phyloP scores from a whole-genome alignment of 1,140 invertebrate species.

The Scaptomyza pallida region DNA sequence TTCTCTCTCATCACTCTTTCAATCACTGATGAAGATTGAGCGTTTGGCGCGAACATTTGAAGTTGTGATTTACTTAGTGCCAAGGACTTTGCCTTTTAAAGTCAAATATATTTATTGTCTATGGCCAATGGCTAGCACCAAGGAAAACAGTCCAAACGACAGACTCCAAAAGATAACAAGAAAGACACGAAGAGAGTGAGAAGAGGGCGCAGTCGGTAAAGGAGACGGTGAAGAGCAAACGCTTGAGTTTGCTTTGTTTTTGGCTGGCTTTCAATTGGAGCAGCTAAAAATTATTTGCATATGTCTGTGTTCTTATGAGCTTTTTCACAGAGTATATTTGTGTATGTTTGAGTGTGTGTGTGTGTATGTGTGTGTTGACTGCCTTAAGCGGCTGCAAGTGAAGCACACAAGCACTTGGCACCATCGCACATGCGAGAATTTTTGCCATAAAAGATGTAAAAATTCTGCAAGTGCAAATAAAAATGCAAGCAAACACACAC shows the following conservation, averaged over 20 bases:
- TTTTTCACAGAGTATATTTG: neutral
- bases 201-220: neutral
- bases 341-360: conserved; percentile 7
- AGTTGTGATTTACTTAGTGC: conserved; percentile 7
- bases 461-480: conserved; percentile 14
- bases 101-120: conserved; percentile 30
- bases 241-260: conserved; percentile 39
- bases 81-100: conserved; percentile 64
- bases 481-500: conserved; percentile 1
- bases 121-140: conserved; percentile 35
- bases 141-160: neutral
- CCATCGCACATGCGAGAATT: conserved; percentile 15
- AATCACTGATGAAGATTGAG: conserved; percentile 31
- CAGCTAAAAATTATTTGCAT: conserved; percentile 72
- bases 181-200: neutral
- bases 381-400: conserved; percentile 65
- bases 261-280: conserved; percentile 68
- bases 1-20: neutral
- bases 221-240: neutral
- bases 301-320: conserved; percentile 12
- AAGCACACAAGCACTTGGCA: conserved; percentile 28
- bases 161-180: neutral
- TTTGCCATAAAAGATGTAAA: conserved; percentile 11
- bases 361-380: conserved; percentile 29
- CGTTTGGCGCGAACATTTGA: conserved; percentile 17